Evolutionary conservation across 2,113 vertebrate species (phyloP), one percentile per base, ranked within the genome.

Genomic region (Nibea coibor): DNA sequence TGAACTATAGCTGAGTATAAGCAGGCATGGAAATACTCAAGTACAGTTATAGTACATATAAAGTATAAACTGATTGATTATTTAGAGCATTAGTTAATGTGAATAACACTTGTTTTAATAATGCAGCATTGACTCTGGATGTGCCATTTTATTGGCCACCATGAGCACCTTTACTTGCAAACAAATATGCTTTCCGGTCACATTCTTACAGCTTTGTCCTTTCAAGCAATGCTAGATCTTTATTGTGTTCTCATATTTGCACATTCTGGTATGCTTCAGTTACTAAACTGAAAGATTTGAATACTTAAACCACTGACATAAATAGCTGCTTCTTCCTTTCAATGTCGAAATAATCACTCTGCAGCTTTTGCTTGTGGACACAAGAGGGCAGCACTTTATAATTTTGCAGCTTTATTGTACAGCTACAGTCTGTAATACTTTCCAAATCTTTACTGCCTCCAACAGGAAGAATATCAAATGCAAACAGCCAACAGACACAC

Each of bases 311-410:
- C 0, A 10, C 1, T 35, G 0, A 7, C n/a, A 1, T 24, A 20
- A 64, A 42, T 26, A 15, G n/a, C 5, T 31, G 10, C 26, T 48
- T 12, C 8, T n/a, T 58, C 0, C 16, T 26, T 56, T 1, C 8
- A 4, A 22, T 22, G 8, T 3, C 8, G 28, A 2, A 45, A 59
- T 10, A 62, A 35, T 16, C 35, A 54, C 2, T 0, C 19, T 79
- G 47, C 26, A 66, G 42, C 83, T 81, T 39, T 7, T 10, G 2
- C 10, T 14, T 47, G 6, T 68, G 20, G 61, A 73, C 88, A 86
- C 47, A 2, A 69, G 87, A 82, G 86, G n/a, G 83, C 75, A 88
- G 67, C 39, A 88, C 86, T 74, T 58, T 31, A 68, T 56, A 73
- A 17, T 39, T 35, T 22, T 48, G 35, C 12, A 53, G 8, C 51